Base-by-base conservation (phyloP, 1,140 invertebrate genomes). In the Papilio xuthus region DNA sequence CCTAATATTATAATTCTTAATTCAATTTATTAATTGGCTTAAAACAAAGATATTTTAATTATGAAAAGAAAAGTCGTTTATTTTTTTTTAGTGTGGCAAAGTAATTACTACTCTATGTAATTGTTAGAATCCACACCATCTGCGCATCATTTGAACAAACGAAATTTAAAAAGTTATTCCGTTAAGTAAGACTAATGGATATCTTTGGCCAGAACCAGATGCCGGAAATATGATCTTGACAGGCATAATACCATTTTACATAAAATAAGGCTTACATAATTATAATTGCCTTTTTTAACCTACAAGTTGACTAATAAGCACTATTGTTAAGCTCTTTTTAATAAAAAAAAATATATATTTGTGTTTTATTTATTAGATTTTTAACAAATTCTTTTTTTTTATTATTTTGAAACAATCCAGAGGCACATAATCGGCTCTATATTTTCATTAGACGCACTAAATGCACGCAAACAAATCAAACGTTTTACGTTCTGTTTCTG, bases 141-240 rank as follows among this genome's bases (percentile, higher is more conserved):
- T 73, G 71, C 71, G 71, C 37, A 18, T 73, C 13, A 73, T 73
- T 47, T 73, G 37, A 44, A 26, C 20, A 47, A 42, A n/a, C 71
- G 71, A 42, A 73, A 73, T 73, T 73, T 73, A 73, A 73, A 47
- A 73, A 73, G 71, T 73, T 73, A 73, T 42, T 73, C 41, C 20
- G 42, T 73, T 73, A 73, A 73, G 71, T 73, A 73, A 73, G 71
- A 73, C 71, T 73, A 73, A 73, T 73, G 71, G 71, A 73, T 73
- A 44, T 72, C n/a, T 73, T 73, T 26, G 42, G 23, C 41, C 42
- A 44, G n/a, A 73, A 20, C 8, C 71, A 44, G 37, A 73, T 50
- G 71, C 42, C 71, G 37, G 71, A 73, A 73, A 73, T 47, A 47
- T 50, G 12, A 73, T 73, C 47, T 73, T 73, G 71, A 47, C 50